A percentile compares a stretch with the other conserved stretches of the same genome.
Evolutionary conservation across 2,888 invertebrate species (phyloP).

Genomic region (Latheticus oryzae): DNA sequence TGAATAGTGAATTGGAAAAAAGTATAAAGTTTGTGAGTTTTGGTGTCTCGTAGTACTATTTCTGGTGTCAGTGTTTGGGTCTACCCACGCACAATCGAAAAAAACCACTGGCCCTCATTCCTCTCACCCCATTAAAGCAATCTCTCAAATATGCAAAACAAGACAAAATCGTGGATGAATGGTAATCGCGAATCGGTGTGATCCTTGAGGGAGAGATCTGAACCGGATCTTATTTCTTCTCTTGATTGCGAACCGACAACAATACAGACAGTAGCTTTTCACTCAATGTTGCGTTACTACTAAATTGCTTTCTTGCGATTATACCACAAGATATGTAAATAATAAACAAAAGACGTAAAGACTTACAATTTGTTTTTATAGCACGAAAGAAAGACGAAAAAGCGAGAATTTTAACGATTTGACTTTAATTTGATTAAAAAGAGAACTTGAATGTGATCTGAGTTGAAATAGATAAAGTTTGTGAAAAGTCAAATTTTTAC

Average conservation of each 20-base stretch:
- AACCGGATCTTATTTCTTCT: slow-evolving; percentile 37
- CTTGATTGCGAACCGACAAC: slow-evolving; percentile 36
- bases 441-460: neutral
- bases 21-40: no score
- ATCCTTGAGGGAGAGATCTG: slow-evolving; percentile 40
- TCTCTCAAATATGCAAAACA: slow-evolving; percentile 25
- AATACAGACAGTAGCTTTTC: slow-evolving; percentile 30
- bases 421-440: slow-evolving; percentile 2
- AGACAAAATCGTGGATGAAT: slow-evolving; percentile 27
- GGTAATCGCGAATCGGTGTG: slow-evolving; percentile 39
- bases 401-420: neutral
- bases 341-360: slow-evolving; percentile 20
- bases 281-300: slow-evolving; percentile 11
- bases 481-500: no score
- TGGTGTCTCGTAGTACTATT: no score
- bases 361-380: slow-evolving; percentile 19
- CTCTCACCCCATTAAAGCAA: slow-evolving; percentile 19
- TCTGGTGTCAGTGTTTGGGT: no score
- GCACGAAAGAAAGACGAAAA: neutral
- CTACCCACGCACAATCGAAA: no score
- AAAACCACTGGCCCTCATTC: no score
- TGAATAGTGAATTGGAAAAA: no score
- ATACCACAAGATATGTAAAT: slow-evolving; percentile 29
- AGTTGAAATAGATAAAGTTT: no score
- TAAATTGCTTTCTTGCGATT: slow-evolving; percentile 28